Evolutionary conservation across 30 jellyfish, hydroid and myxozoan species (phyloP), one percentile per base, ranked within the genome.

Genomic region (Cassiopea andromeda): DNA sequence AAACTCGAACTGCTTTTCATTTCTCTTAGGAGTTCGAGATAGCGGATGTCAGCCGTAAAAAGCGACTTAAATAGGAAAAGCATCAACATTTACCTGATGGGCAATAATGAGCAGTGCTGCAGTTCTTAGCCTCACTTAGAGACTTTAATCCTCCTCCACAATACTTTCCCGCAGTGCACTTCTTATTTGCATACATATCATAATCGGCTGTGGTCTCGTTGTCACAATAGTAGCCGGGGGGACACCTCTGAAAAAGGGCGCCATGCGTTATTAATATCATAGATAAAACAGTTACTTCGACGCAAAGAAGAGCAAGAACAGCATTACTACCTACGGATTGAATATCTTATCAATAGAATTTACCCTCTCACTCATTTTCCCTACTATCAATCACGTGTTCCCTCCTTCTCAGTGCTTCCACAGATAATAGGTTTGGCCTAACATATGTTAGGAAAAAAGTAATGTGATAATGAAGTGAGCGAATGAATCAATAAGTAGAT

Each of bases 181-280:
- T 92, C 86, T 96, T 96, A 82, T 92, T 96, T 1, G 93, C 91
- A 46, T 61, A 87, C 99, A 96, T 96, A 60, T 84, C 97, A 61
- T 54, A 38, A 75, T 96, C 97, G 2, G 98, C 93, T 8, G 99
- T 96, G 9, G 98, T 85, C 69, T 85, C 97, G 73, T 81, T 85
- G 90, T 96, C 99, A 76, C 99, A 96, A 77, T 70, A 96, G 81
- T 96, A 90, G 38, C 99, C 99, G 46, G 94, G 92, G 16, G 98
- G 98, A 77, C 99, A 96, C 58, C 81, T 66, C 99, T 94, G 87
- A 1, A 45, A 45, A 73, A 60, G 69, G 4, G 69, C 43, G 46
- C 38, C 1, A n/a, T 17, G 3, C 68, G 14, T 58, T 58, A 58
- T 58, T 27, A 27, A 27, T 27, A 27, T 27, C 38, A 27, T 27